Evolutionary conservation across 2,888 invertebrate species (phyloP), one percentile per base, ranked within the genome.

Genomic region (Noctua janthina): DNA sequence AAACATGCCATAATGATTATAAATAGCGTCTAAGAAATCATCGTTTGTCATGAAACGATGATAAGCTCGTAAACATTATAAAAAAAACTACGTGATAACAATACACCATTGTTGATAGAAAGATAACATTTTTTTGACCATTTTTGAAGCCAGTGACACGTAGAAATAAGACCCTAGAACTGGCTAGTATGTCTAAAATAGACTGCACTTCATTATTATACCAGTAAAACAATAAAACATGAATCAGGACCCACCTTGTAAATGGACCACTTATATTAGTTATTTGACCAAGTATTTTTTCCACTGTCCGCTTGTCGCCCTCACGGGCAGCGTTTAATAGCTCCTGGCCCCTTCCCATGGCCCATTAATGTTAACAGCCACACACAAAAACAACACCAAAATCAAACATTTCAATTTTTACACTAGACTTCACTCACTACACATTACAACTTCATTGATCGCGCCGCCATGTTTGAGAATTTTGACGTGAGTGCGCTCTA

Each of bases 321-420:
- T 98, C 99, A 93, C 99, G 98, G 90, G 99, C 99, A 91, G 99
- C 99, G 95, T 99, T 99, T 95, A 99, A 97, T 96, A 99, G 98
- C 97, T 99, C 99, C 97, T 99, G 99, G 97, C 99, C 99, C 97
- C 99, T 99, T 95, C 99, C 99, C 99, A 99, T 99, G 94, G 95
- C 96, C 97, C 96, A 96, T 96, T 93, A 95, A 94, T 92, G 90
- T 87, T 91, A 92, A 92, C 89, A 92, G 93, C 92, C 94, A 95
- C 94, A 93, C 95, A 95, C 94, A 94, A 96, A 97, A 97, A 96
- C 95, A 95, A 97, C 96, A 97, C 96, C 94, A 90, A 93, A 90
- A 92, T 92, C 89, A 90, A 94, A 92, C 95, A 95, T 96, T 95
- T 93, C 94, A 95, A 89, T 94, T 92, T 96, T 96, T 97, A 95